A percentile compares a stretch with the other conserved stretches of the same genome.
phyloP scores from a whole-genome alignment of 2,113 vertebrate genomes.

The Anseranas semipalmata region DNA sequence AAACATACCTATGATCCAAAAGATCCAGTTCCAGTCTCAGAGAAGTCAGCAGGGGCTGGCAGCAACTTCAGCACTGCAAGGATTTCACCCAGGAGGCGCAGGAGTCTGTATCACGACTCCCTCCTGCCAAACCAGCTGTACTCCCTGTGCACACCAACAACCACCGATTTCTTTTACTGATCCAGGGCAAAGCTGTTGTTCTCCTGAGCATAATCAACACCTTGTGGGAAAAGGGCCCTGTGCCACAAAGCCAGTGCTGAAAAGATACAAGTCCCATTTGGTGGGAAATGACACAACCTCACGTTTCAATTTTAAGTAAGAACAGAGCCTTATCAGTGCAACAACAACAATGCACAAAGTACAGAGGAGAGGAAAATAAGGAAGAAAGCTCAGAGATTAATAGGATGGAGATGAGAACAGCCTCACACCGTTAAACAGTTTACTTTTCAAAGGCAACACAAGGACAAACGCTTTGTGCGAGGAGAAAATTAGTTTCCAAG shows the following conservation, averaged over 20 bases:
- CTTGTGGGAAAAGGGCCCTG: neutral
- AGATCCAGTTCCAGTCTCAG: accelerated
- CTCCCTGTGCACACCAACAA: neutral
- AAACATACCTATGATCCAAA: neutral
- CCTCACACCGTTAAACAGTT: slow-evolving; percentile 65
- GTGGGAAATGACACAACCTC: neutral
- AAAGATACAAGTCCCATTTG: neutral
- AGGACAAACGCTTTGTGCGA: slow-evolving; percentile 80
- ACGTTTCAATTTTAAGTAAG: neutral
- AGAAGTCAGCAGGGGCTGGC: neutral
- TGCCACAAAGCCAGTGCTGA: neutral
- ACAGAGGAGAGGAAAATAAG: neutral
- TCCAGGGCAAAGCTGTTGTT: neutral
- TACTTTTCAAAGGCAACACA: slow-evolving; percentile 85
- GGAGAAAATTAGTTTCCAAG: slow-evolving; percentile 81
- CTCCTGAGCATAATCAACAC: neutral
- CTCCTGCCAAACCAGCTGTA: neutral
- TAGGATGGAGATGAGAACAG: slow-evolving; percentile 52
- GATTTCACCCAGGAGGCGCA: neutral
- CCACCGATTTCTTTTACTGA: neutral
- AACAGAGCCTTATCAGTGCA: neutral
- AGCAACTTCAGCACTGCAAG: neutral
- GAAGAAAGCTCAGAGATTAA: slow-evolving; percentile 14
- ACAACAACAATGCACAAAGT: neutral
- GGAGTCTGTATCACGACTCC: neutral